These are phyloP conservation scores for Calosoma granatense DNA, from an alignment of 1,140 invertebrate species.

Conservation along the genomic window DNA sequence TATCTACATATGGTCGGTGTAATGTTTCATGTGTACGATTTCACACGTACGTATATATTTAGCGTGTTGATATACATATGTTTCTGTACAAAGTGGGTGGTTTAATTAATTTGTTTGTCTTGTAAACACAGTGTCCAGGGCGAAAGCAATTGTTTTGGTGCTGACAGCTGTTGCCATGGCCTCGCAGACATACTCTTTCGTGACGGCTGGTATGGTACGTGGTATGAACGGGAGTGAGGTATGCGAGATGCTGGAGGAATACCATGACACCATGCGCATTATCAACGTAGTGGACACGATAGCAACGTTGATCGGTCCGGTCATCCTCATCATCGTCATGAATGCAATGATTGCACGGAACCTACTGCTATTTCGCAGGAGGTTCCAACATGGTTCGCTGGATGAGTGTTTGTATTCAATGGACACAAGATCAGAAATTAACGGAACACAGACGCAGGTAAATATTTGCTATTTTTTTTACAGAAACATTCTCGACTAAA, in stretches of 20 bases:
- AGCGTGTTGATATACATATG: no score
- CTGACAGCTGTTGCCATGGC: constrained; percentile 21
- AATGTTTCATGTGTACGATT: no score
- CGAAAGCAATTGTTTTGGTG: constrained; percentile 43
- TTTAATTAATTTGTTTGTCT: no score
- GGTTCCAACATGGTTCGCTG: constrained; percentile 37
- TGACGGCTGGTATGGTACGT: constrained; percentile 22
- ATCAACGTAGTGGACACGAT: constrained; percentile 61
- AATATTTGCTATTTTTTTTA: no score
- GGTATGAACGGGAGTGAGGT: constrained; percentile 3
- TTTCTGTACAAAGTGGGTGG: no score
- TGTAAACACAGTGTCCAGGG: constrained; percentile 57
- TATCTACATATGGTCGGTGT: no score
- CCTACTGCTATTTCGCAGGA: constrained; percentile 23
- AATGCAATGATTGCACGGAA: constrained; percentile 55
- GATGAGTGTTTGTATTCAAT: constrained; percentile 14
- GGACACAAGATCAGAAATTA: constrained; percentile 13
- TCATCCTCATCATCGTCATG: constrained; percentile 55
- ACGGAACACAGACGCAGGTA: constrained; percentile 16
- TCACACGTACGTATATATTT: no score
- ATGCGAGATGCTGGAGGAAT: constrained; percentile 36
- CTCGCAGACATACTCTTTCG: constrained; percentile 25
- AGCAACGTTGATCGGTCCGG: constrained; percentile 59
- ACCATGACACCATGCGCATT: constrained; percentile 41
- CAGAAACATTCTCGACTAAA: no score